Evolutionary conservation across 2,888 invertebrate genomes (phyloP), one percentile per base, ranked within the genome.

Genomic region (Nymphalis c-album): DNA sequence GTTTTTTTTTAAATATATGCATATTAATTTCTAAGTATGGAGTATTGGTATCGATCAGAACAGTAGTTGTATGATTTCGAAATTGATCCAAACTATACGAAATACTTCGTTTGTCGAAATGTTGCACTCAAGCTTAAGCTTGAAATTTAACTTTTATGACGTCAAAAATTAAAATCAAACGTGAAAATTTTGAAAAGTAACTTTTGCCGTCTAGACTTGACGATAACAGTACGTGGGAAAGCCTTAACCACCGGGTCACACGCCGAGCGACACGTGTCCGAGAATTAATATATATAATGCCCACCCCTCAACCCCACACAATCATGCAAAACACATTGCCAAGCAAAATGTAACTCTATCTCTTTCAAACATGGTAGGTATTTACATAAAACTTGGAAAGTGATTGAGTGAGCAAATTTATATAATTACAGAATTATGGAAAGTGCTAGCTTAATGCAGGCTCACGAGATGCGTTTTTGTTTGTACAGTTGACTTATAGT

Each of bases 401-500:
- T 51, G 20, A 58, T 65, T 55, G 57, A 69, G 62, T 60, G 63
- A 48, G 47, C 57, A 53, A 48, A 60, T 60, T 65, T 46, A 63
- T 65, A 60, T 68, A 51, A 65, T 63, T 68, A 63, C 60, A 60
- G 68, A 64, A 68, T 68, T 65, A 57, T 59, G 64, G 53, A 62
- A 69, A 65, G 50, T 62, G 58, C 62, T 50, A 48, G 22, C 40
- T 48, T 62, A 65, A 59, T 67, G 61, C 62, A 62, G 20, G 45
- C 63, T 17, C 67, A 63, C 62, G 53, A 59, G 18, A 45, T 20
- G 6, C 45, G 26, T 47, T 46, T 60, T 47, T 22, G n/a, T 47
- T 60, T 60, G 18, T 22, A 48, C 13, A 40, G 13, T 57, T 55
- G 17, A n/a, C 46, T 59, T 63, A 22, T 16, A 51, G 18, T 48